Base-by-base conservation (phyloP, 2,797 vertebrate genomes). In the Sebastes umbrosus region DNA sequence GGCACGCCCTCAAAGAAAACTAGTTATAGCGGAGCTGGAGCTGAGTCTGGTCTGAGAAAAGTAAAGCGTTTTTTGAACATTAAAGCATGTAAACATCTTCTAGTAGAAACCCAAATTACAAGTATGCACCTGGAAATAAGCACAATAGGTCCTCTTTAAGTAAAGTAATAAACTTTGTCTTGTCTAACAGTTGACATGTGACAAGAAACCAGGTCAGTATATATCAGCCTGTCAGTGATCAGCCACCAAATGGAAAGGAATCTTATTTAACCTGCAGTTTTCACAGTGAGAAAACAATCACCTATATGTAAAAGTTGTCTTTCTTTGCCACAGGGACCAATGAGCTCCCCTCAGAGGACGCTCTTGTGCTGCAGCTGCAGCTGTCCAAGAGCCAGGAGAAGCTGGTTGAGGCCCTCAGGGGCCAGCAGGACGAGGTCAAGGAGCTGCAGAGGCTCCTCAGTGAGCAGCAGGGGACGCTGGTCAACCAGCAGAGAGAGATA, bases 361-460 rank as follows among this genome's bases (percentile, higher is more conserved):
- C 97, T 2, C 92, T 98, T 7, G 94, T 97, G 82, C 90, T 98
- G 70, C 97, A 97, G 64, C 92, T 98, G 73, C 96, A 97, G 78
- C 89, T 98, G 75, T 95, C 94, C 0, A 97, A 97, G 91, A 95
- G 96, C 67, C 97, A 97, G 20, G 96, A 98, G 87, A 96, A 95
- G 86, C 93, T 98, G 79, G 94, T 96, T 9, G 96, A 97, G 93
- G 95, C 96, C 80, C 90, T 97, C 67, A 95, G 91, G 87, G 94
- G 82, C 80, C 97, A 98, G 62, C 96, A 97, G 90, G 93, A 91
- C 36, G 93, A 96, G 58, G 94, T 97, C 78, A 93, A 72, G 8
- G 96, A 97, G 90, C 94, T 97, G 73, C 96, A 97, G 90, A 93
- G 95, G 87, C 96, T 96, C 50, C 94, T 98, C 31, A 81, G 84